These are phyloP conservation scores for Pimpla rufipes DNA, from an alignment of 2,888 invertebrate genomes.

Conservation along the genomic window DNA sequence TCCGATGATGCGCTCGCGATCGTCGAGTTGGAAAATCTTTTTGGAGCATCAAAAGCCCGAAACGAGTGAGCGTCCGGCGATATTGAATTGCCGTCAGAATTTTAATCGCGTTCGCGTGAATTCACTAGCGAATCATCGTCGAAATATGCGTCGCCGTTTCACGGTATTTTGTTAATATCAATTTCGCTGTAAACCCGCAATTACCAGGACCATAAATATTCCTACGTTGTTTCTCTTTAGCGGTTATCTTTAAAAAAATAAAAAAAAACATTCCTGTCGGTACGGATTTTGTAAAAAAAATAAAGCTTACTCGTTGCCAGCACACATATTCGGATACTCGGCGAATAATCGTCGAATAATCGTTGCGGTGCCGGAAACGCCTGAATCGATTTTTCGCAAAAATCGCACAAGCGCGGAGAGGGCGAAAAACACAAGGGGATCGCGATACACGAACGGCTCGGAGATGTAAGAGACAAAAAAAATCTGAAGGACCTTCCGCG, in stretches of 20 bases:
- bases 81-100: constrained; percentile 7
- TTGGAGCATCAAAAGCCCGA: constrained; percentile 1
- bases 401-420: background rate
- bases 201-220: too few relatives aligned
- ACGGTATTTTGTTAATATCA: background rate
- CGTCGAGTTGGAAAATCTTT: constrained; percentile 29
- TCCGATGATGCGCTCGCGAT: constrained; percentile 31
- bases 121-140: background rate
- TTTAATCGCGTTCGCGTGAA: constrained; percentile 46
- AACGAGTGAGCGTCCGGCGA: background rate
- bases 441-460: background rate
- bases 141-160: background rate
- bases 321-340: background rate
- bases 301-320: too few relatives aligned
- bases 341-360: too few relatives aligned
- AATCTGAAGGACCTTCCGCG: constrained; percentile 29
- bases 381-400: background rate
- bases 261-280: too few relatives aligned
- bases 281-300: too few relatives aligned
- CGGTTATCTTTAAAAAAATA: too few relatives aligned
- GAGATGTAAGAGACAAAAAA: constrained; percentile 25
- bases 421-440: background rate
- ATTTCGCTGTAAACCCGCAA: too few relatives aligned
- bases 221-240: too few relatives aligned
- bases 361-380: background rate